Base-by-base conservation (phyloP, 2,797 vertebrate species). In the Sebastes jordani region DNA sequence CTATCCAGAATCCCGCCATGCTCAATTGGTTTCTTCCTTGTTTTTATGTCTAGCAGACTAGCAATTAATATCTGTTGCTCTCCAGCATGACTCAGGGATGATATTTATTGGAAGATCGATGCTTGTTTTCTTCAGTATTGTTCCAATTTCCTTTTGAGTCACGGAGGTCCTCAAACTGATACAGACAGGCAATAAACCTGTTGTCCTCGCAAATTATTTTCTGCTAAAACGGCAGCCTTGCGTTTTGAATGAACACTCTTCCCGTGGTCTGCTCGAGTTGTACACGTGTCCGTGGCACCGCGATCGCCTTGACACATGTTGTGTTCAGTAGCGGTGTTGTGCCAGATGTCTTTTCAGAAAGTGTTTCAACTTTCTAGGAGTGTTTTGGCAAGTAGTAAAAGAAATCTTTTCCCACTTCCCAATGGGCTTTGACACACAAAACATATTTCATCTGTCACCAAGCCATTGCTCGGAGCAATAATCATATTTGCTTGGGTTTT, bases 141-240 rank as follows among this genome's bases (percentile, higher is more conserved):
- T 90, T 93, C 87, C 93, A 95, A 92, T 95, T 93, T 94, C 90
- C 91, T 71, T 71, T 71, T 46, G 82, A 90, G 93, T 94, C 93
- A 93, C 91, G 90, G 83, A 92, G 85, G 72, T 63, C 42, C 85
- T 91, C 83, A 73, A 62, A 74, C 78, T 64, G 90, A 89, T 86
- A 63, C 34, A 76, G 81, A 71, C 61, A 55, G 75, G 67, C 79
- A 30, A 86, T 86, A 88, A 82, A 88, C 25, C 61, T 67, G 80
- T 80, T 78, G 77, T 88, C 67, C 66, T 84, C 54, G 1, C 81
- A 80, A 82, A 68, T 86, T 77, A 81, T 82, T 82, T 75, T 78
- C 80, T 29, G 56, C 60, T 32, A 65, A 83, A 88, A 84, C 16
- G 9, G 55, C 69, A 82, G 71, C 63, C 7, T 68, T 66, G 66